Evolutionary conservation across 2,888 invertebrate species (phyloP).

Genomic region (Heteromurus nitidus): DNA sequence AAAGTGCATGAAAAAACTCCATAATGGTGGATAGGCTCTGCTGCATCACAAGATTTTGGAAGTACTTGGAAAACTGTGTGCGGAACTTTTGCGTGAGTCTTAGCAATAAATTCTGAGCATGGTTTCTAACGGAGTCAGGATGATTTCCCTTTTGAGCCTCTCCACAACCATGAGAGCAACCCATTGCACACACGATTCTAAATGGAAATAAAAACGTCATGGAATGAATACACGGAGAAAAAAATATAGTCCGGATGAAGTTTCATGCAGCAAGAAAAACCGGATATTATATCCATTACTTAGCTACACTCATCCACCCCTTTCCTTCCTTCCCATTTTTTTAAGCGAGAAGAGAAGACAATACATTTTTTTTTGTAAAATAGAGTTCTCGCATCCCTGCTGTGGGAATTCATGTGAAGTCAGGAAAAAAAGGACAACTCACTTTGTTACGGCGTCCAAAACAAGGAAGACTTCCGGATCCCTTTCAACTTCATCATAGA

Average conservation of each 20-base stretch:
- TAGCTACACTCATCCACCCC: too few relatives aligned
- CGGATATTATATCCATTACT: slow-evolving; percentile 54
- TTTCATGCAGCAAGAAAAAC: slow-evolving; percentile 28
- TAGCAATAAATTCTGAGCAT: slow-evolving; percentile 86
- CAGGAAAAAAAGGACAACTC: slow-evolving; percentile 32
- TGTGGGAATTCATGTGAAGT: not conserved
- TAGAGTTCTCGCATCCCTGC: not conserved
- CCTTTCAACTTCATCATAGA: slow-evolving; percentile 82
- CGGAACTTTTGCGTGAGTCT: slow-evolving; percentile 84
- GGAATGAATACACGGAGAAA: not conserved
- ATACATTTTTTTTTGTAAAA: not conserved
- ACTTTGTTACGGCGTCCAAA: slow-evolving; percentile 72
- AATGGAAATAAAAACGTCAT: slow-evolving; percentile 61
- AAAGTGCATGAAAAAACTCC: slow-evolving; percentile 95
- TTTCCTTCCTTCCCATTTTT: too few relatives aligned
- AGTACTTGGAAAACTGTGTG: slow-evolving; percentile 81
- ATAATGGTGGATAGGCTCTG: slow-evolving; percentile 88
- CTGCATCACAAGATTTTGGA: slow-evolving; percentile 85
- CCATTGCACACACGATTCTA: slow-evolving; percentile 90
- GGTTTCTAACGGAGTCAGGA: slow-evolving; percentile 92
- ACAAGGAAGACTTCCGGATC: slow-evolving; percentile 71
- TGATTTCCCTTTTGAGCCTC: slow-evolving; percentile 87
- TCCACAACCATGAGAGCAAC: slow-evolving; percentile 96
- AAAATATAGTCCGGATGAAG: slow-evolving; percentile 8
- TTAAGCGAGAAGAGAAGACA: too few relatives aligned